These are phyloP conservation scores for Heliconius hortense DNA, from an alignment of 2,888 invertebrate species.

Conservation along the genomic window DNA sequence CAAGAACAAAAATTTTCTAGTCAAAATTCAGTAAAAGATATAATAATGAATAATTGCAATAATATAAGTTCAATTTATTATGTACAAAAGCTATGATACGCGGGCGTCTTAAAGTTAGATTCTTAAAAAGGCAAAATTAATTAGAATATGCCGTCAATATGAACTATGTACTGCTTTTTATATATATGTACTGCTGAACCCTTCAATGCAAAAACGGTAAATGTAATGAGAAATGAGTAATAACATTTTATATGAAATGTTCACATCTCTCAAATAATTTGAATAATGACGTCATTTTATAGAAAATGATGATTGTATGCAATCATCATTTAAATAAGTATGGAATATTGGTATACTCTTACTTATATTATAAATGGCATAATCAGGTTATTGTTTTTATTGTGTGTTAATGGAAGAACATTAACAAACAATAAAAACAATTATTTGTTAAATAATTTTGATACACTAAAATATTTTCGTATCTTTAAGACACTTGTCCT, in stretches of 20 bases:
- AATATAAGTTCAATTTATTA: too few species aligned
- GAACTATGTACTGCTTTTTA: background rate
- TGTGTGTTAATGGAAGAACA: too few species aligned
- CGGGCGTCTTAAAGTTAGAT: too few species aligned
- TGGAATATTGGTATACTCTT: background rate
- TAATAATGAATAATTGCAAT: too few species aligned
- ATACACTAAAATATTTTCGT: too few species aligned
- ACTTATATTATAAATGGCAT: background rate
- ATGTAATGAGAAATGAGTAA: conserved; percentile 6
- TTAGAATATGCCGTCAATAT: background rate
- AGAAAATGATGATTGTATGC: conserved; percentile 17
- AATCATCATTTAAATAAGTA: conserved; percentile 18
- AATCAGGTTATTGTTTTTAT: background rate
- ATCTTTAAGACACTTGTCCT: too few species aligned
- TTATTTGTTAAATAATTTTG: too few species aligned
- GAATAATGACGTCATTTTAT: conserved; percentile 17
- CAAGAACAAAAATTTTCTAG: background rate
- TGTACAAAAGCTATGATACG: too few species aligned
- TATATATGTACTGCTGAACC: background rate
- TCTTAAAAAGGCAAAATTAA: background rate
- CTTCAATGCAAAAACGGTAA: background rate
- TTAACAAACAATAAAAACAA: too few species aligned
- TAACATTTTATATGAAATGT: conserved; percentile 7
- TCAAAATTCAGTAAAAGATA: background rate
- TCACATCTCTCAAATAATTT: conserved; percentile 20